A percentile compares a stretch with the other conserved stretches of the same genome.
Conservation (phyloP, 1,140 invertebrate species). For the Apis dorsata region DNA sequence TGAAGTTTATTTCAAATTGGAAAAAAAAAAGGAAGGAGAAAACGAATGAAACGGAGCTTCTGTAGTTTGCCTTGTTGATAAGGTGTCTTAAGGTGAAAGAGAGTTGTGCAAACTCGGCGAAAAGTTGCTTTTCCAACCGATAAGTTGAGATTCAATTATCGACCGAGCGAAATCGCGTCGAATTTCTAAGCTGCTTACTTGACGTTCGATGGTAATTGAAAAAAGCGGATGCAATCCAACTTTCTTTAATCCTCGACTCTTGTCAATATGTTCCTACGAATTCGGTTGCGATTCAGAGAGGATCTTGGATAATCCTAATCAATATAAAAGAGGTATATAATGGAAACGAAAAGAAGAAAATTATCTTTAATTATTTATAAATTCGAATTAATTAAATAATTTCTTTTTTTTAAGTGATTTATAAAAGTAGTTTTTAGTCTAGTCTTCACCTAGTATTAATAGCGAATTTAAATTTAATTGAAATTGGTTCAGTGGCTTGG, state of each 20-base stretch:
- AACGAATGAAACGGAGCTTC: not conserved
- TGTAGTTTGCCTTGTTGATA: constrained; percentile 1
- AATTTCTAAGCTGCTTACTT: constrained; percentile 13
- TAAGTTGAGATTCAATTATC: constrained; percentile 9
- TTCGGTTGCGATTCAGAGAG: not conserved
- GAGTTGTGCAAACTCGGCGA: constrained; percentile 1
- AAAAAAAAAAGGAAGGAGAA: not conserved
- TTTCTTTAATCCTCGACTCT: not conserved
- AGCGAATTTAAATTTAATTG: too few relatives aligned
- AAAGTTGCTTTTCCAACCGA: constrained; percentile 14
- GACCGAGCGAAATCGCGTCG: constrained; percentile 1
- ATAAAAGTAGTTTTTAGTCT: too few relatives aligned
- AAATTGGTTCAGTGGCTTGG: too few relatives aligned
- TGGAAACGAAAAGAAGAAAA: too few relatives aligned
- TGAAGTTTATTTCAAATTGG: not conserved
- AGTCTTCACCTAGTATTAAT: too few relatives aligned
- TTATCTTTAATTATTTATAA: too few relatives aligned
- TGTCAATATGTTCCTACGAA: not conserved
- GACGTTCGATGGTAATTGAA: not conserved
- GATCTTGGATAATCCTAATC: not conserved
- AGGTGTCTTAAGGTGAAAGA: not conserved
- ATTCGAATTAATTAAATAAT: too few relatives aligned
- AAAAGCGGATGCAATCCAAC: not conserved
- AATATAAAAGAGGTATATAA: too few relatives aligned
- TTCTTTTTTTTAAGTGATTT: too few relatives aligned